Percentiles rank a stretch among this genome's conserved stretches.
These are phyloP conservation scores for Lithophane socia DNA, from an alignment of 2,888 invertebrate species.

Conservation along the genomic window DNA sequence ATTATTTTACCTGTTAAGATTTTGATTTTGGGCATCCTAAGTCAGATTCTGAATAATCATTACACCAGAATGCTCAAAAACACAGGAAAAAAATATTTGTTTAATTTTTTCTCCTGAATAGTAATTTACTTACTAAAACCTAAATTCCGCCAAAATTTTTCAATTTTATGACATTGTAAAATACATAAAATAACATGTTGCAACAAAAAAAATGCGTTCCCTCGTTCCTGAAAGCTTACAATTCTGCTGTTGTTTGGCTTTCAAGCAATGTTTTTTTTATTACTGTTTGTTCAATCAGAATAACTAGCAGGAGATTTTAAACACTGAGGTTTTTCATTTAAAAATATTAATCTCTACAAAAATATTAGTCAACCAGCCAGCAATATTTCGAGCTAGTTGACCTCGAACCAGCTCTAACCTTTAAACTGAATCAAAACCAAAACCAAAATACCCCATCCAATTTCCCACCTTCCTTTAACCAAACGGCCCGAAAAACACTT, in stretches of 20 bases:
- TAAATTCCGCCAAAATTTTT: background rate
- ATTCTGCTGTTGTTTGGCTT: background rate
- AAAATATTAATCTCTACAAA: too few species aligned
- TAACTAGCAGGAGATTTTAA: background rate
- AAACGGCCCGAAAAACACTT: slow-evolving; percentile 59
- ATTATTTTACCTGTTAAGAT: background rate
- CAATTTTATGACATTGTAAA: background rate
- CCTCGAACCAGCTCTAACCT: background rate
- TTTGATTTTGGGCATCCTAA: background rate
- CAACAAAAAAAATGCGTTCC: background rate
- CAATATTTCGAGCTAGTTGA: background rate
- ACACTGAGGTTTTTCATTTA: background rate
- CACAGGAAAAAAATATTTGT: background rate
- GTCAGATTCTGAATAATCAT: background rate
- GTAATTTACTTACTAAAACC: too few species aligned
- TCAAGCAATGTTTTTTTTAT: background rate
- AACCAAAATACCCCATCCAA: slow-evolving; percentile 31
- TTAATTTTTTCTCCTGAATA: too few species aligned
- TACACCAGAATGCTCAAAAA: background rate
- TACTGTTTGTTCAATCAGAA: too few species aligned
- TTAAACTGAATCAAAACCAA: slow-evolving; percentile 11
- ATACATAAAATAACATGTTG: background rate
- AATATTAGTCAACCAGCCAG: too few species aligned
- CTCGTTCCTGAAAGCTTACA: background rate
- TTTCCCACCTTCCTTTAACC: slow-evolving; percentile 26